Base-by-base conservation (phyloP, 1,140 invertebrate genomes). In the Ceratosolen solmsi region DNA sequence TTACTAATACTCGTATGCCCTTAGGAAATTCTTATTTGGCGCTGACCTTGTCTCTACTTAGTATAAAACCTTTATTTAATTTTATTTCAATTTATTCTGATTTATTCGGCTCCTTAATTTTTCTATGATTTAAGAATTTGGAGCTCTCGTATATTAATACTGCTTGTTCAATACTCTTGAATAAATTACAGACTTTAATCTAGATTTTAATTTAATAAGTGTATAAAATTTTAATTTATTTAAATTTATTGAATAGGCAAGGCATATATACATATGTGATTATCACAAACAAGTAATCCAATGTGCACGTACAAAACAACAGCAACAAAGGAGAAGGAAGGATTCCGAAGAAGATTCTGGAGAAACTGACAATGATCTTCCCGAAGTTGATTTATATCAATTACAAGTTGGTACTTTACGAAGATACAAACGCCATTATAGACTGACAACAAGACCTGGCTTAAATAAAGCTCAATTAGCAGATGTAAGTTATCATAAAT, bases 261-360 rank as follows among this genome's bases (percentile, higher is more conserved):
- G 95, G 85, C 98, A 99, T 87, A 98, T 96, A 88, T 99, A 99
- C 89, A 99, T 99, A 86, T 99, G 98, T 93, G 98, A 99, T 89
- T 95, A 96, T 88, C 98, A 99, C 90, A 99, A 99, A 92, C 95
- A 95, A 88, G 95, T 98, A 84, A 99, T 99, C 86, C 98, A 99
- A 90, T 97, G 95, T 90, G 96, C 97, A 20, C 94, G 98, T 84
- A 96, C 95, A 7, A 96, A 98, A 85, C 93, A 94, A 80, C 91
- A 91, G 41, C 90, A 91, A 17, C 90, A 91, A 54, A 94, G 96
- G 68, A 93, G 96, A 82, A 94, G 96, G 82, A 96, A 97, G 89
- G 97, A 99, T 88, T 98, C 97, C 13, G 97, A 98, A 85, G 97
- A 98, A 88, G 97, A 98, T 86, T 96, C 96, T 81, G 96, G 96